Evolutionary conservation across 1,140 invertebrate genomes (phyloP), one percentile per base, ranked within the genome.

Genomic region (Meloidogyne floridensis): DNA sequence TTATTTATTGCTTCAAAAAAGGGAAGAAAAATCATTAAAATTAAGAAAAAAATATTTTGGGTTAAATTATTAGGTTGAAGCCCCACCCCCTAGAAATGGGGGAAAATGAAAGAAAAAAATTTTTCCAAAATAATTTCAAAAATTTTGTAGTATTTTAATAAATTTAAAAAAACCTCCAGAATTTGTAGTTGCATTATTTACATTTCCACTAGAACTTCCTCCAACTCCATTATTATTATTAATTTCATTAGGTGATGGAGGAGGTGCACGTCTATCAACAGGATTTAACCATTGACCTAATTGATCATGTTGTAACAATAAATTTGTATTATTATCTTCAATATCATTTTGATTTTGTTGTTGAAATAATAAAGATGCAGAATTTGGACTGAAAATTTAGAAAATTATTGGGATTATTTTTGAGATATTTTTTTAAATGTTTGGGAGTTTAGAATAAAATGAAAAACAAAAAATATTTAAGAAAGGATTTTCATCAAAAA

Each of bases 201-300:
- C 2, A 65, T 65, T 65, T n/a, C 15, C 59, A 65, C 15, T 3
- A 6, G 32, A 32, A 32, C 32, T 32, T 32, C n/a, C 10, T n/a
- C 15, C 59, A 59, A 59, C 3, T 15, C 56, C 56, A 65, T n/a
- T 32, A 32, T 32, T 32, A 32, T 32, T 32, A 32, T 32, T 65
- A 65, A 6, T n/a, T n/a, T 65, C 59, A 65, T 65, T 65, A 5
- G 59, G 77, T 51, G 77, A 79, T 51, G 77, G n/a, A 10, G 77
- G 59, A 10, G 81, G 81, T 32, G 81, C 81, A 32, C 69, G 65
- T 72, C 81, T 53, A 59, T 80, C 81, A 8, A 73, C 75, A 15
- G 81, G 81, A 70, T 82, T 82, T 54, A 82, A 32, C 43, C 54
- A 79, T 53, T 79, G 65, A 7, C 59, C 77, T 53, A 79, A 79